Evolutionary conservation across 2,797 vertebrate species (phyloP), one percentile per base, ranked within the genome.

Genomic region (Alca torda): DNA sequence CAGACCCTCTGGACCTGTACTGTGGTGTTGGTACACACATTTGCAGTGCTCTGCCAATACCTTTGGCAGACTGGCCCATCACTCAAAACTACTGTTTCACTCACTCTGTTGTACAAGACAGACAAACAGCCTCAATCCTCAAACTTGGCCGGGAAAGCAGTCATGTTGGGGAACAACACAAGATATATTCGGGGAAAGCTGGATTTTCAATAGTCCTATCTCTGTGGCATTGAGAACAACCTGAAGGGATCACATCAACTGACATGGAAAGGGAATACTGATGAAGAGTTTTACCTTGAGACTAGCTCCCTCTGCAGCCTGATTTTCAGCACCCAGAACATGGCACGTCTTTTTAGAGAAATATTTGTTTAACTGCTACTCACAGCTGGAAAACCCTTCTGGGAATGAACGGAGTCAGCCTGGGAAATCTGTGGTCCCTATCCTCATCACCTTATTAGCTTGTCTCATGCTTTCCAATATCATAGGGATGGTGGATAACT

Each of bases 251-350:
- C 24, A 13, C 41, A 31, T 10, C 23, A 65, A 16, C 41, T 26
- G 51, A 5, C 14, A 6, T 9, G 18, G 13, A 53, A 65, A 45
- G 11, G 10, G 14, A 21, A 21, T 2, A 2, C 0, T 0, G 57
- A 59, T 30, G 33, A 41, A 54, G 56, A 50, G 25, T n/a, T 95
- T 90, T 46, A 31, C 92, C 80, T 90, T 89, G 94, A 80, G 53
- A 41, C 35, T 67, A 64, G 93, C 93, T 94, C 95, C 96, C 93
- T 92, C 96, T 96, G 91, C 92, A 95, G 95, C 56, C 72, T 4
- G 33, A 59, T 37, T 53, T 10, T 7, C 81, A 56, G 59, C 84
- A 53, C 30, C 23, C 78, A 19, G 16, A 46, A 41, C 24, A 17
- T 0, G 33, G 30, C 33, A 3, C 0, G 3, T 3, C 13, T 14